These are phyloP conservation scores for Volucella inanis DNA, from an alignment of 2,888 invertebrate species.

Conservation along the genomic window DNA sequence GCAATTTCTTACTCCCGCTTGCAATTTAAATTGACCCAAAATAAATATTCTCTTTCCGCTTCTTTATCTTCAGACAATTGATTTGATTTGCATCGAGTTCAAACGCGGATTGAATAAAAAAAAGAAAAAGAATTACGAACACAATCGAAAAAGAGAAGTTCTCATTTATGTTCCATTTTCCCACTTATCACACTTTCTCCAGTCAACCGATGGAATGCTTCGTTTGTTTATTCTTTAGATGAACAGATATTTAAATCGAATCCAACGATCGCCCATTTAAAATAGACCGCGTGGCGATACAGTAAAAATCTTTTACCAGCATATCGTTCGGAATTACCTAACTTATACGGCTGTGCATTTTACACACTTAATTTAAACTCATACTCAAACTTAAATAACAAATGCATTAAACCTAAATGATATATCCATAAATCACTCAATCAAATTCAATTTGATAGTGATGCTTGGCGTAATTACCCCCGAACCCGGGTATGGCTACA, in stretches of 20 bases:
- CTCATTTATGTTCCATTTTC: conserved; percentile 62
- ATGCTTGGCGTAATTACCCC: conserved; percentile 38
- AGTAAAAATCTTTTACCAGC: conserved; percentile 35
- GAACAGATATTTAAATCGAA: no score
- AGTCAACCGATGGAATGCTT: not conserved
- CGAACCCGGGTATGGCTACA: conserved; percentile 24
- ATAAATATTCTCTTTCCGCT: conserved; percentile 33
- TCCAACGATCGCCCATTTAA: conserved; percentile 7
- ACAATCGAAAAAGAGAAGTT: conserved; percentile 33
- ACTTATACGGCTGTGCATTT: conserved; percentile 27
- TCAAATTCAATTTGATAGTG: conserved; percentile 70
- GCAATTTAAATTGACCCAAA: not conserved
- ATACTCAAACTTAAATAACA: conserved; percentile 15
- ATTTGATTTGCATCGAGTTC: conserved; percentile 56
- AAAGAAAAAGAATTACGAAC: not conserved
- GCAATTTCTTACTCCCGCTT: not conserved
- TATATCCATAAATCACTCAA: conserved; percentile 70
- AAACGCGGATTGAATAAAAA: conserved; percentile 59
- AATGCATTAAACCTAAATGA: conserved; percentile 40
- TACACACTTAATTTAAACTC: not conserved
- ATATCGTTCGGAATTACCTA: conserved; percentile 64
- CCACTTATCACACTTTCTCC: conserved; percentile 69
- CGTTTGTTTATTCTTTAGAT: not conserved
- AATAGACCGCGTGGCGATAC: not conserved
- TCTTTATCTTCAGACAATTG: conserved; percentile 52